Conservation (phyloP, 2,113 vertebrate species). For the Lepus timidus region DNA sequence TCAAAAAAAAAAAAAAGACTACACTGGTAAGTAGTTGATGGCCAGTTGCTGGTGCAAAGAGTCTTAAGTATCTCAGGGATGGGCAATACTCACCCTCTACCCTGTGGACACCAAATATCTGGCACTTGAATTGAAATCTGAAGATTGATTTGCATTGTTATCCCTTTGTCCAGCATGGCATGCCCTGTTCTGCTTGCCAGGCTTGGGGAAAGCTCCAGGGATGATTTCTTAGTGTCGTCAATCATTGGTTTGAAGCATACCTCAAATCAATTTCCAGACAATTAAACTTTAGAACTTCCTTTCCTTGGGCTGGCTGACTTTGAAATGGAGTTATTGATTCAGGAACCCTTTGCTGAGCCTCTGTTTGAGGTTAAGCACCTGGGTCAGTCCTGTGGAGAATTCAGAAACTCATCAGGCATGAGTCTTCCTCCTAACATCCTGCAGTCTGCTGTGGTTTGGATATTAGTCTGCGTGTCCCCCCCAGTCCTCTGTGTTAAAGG, state of each 20-base stretch:
- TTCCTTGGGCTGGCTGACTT: slow-evolving; percentile 22
- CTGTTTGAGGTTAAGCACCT: slow-evolving; percentile 9
- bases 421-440: slow-evolving; percentile 14
- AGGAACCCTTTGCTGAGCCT: background rate
- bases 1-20: background rate
- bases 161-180: background rate
- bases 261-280: slow-evolving; percentile 35
- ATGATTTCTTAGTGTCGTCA: background rate
- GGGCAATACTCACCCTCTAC: background rate
- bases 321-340: slow-evolving; percentile 21
- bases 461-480: too few relatives aligned
- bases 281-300: slow-evolving; percentile 22
- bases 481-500: too few relatives aligned
- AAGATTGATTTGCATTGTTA: background rate
- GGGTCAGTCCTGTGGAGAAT: slow-evolving; percentile 23
- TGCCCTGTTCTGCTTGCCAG: background rate
- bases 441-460: background rate
- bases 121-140: background rate
- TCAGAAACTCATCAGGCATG: slow-evolving; percentile 36
- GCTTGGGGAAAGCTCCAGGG: background rate
- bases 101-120: background rate
- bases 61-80: slow-evolving; percentile 24
- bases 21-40: background rate
- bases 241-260: background rate
- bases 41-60: slow-evolving; percentile 6